Base-by-base conservation (phyloP, 2,888 invertebrate genomes). In the Parochlus steinenii region DNA sequence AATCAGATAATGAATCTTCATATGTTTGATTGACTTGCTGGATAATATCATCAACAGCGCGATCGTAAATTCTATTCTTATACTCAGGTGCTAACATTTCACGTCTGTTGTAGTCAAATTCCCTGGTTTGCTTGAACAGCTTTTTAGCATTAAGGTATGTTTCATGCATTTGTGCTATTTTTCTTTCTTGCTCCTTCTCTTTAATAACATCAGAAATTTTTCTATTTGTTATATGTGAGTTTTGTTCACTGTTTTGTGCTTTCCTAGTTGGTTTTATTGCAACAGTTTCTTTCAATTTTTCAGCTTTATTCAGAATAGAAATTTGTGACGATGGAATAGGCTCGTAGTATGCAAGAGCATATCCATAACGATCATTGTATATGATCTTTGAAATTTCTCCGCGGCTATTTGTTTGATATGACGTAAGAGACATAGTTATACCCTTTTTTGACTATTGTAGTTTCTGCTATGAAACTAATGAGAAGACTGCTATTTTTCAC, bases 301-400 rank as follows among this genome's bases (percentile, higher is more conserved):
- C 34, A 10, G 23, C 15, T n/a, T 28, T 34, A 19, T 34, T 28
- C 26, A 34, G 18, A 6, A 10, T 18, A 28, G 34, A 18, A 20
- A 28, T 28, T 4, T 28, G 14, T 28, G 28, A 28, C 7, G 14
- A 22, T 10, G 22, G 28, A 4, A n/a, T 11, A 6, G 30, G 18
- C 8, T 18, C 19, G 19, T 34, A 34, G 14, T 18, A 33, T 20
- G 34, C 34, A 28, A 34, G 15, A 6, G 34, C 34, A 15, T 28
- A 34, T 8, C 34, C 34, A 28, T 27, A 34, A 10, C 34, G 34
- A 28, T 34, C 34, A 16, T 34, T 28, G 7, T 34, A 34, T 10
- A 28, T 16, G 16, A 34, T 23, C 15, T 34, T 34, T 15, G 34
- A 28, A 11, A 34, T 19, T 20, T 34, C 28, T 20, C 16, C n/a